Percentiles rank a stretch among this genome's conserved stretches.
Evolutionary conservation across 2,888 invertebrate species (phyloP).

Genomic region (Masnerella sp.): DNA sequence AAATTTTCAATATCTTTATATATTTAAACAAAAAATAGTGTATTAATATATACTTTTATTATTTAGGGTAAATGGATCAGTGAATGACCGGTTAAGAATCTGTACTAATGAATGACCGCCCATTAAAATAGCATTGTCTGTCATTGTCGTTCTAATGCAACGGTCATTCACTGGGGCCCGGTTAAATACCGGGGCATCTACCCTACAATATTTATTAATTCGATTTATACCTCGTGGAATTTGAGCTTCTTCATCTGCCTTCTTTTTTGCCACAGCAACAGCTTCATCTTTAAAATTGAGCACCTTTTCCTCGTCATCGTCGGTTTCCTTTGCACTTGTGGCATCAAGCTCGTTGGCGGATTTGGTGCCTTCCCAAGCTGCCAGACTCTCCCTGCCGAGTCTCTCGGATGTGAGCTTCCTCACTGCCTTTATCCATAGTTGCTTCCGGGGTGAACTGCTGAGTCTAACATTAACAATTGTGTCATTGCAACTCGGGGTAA

Average conservation of each 20-base stretch:
- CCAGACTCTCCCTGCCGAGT: constrained; percentile 74
- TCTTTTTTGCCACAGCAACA: constrained; percentile 61
- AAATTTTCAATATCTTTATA: too few relatives aligned
- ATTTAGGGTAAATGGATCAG: too few relatives aligned
- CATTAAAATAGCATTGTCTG: too few relatives aligned
- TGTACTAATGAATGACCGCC: too few relatives aligned
- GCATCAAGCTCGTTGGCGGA: constrained; percentile 66
- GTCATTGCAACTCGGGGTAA: too few relatives aligned
- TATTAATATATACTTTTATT: too few relatives aligned
- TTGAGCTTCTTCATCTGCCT: constrained; percentile 69
- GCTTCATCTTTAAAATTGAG: constrained; percentile 63
- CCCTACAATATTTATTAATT: too few relatives aligned
- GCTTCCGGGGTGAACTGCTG: constrained; percentile 75
- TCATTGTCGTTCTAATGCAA: too few relatives aligned
- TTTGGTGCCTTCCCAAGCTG: constrained; percentile 74
- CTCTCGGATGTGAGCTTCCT: constrained; percentile 77
- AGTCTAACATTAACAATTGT: constrained; percentile 63
- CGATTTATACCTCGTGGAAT: constrained; percentile 70
- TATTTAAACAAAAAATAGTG: too few relatives aligned
- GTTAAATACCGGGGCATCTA: too few relatives aligned
- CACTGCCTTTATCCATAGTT: constrained; percentile 77
- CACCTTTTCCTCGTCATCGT: constrained; percentile 60
- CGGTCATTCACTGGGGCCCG: too few relatives aligned
- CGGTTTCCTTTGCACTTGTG: constrained; percentile 63
- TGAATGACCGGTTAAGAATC: too few relatives aligned